Base-by-base conservation (phyloP, 2,797 vertebrate species). In the Otus scops region DNA sequence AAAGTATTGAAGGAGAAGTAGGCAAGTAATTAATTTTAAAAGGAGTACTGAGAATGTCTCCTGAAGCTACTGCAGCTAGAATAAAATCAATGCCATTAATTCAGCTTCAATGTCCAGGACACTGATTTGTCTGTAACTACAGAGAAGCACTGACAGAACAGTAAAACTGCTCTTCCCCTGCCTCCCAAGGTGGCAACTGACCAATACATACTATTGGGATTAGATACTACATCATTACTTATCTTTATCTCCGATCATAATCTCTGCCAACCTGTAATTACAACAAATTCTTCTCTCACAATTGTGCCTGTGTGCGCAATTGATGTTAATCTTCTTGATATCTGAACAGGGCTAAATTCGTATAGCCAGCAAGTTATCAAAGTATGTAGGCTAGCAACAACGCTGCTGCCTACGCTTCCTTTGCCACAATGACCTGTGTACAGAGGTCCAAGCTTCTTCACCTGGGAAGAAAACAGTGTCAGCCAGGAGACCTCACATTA, bases 251-350 rank as follows among this genome's bases (percentile, higher is more conserved):
- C 64, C 39, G 77, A 87, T 70, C 74, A 71, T 39, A 48, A 92
- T 64, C 90, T 92, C 94, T 82, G 59, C 69, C 65, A 48, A 61
- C 73, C 76, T 88, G 70, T 71, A 94, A 95, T 95, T 93, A 80
- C 56, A 93, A 78, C 64, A 91, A 91, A 64, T 61, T 54, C 70
- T 74, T 48, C 92, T 67, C 88, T 93, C 64, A 19, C 78, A 93
- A 28, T 47, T 63, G 48, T 60, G 76, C 76, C 79, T 24, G 19
- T 64, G 59, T 61, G 75, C 9, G 3, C 59, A 67, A 59, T 3
- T 28, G 70, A 89, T 87, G 80, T 68, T 54, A 38, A 91, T 80
- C 89, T 81, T 23, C 43, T 79, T 82, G 27, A 0, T 8, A 27
- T 22, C 3, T 64, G 85, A 86, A 61, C 32, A 85, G 63, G 28